These are phyloP conservation scores for Drosophila baimaii DNA, from an alignment of 1,140 invertebrate species.

Conservation along the genomic window DNA sequence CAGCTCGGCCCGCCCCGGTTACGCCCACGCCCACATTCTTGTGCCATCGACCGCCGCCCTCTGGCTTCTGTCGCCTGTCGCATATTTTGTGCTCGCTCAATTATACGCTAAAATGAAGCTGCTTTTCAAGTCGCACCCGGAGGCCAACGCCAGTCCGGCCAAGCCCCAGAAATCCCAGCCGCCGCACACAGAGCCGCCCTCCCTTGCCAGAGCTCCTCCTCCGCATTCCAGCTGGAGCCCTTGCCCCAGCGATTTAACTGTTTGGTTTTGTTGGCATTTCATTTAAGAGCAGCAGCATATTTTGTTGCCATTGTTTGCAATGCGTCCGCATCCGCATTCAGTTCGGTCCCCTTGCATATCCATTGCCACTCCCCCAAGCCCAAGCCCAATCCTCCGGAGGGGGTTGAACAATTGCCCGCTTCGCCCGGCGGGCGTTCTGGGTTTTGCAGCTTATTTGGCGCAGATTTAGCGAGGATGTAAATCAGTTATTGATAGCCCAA, in stretches of 20 bases:
- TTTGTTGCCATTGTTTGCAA: slow-evolving; percentile 79
- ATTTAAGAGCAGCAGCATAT: slow-evolving; percentile 80
- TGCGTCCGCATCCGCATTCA: slow-evolving; percentile 58
- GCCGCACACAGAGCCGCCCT: not conserved
- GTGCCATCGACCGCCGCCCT: slow-evolving; percentile 44
- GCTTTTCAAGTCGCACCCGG: slow-evolving; percentile 66
- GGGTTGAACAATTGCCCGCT: slow-evolving; percentile 20
- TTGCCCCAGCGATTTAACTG: slow-evolving; percentile 60
- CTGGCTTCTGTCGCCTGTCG: slow-evolving; percentile 66
- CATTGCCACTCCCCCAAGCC: not conserved
- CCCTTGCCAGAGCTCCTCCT: slow-evolving; percentile 1
- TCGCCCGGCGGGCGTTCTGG: slow-evolving; percentile 10
- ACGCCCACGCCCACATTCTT: slow-evolving; percentile 60
- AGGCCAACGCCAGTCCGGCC: slow-evolving; percentile 53
- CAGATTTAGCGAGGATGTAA: slow-evolving; percentile 70
- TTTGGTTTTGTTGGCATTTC: slow-evolving; percentile 79
- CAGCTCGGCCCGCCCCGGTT: not conserved
- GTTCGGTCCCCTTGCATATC: slow-evolving; percentile 1
- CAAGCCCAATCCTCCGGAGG: slow-evolving; percentile 6
- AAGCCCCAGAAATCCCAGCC: slow-evolving; percentile 14
- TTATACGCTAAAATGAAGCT: slow-evolving; percentile 82
- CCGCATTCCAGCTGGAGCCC: slow-evolving; percentile 35
- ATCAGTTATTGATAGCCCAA: slow-evolving; percentile 79
- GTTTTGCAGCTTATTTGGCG: slow-evolving; percentile 51
- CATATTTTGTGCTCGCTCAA: slow-evolving; percentile 78